Percentiles rank a stretch among this genome's conserved stretches.
Evolutionary conservation across 1,140 invertebrate species (phyloP).

Genomic region (Bombyx mandarina): DNA sequence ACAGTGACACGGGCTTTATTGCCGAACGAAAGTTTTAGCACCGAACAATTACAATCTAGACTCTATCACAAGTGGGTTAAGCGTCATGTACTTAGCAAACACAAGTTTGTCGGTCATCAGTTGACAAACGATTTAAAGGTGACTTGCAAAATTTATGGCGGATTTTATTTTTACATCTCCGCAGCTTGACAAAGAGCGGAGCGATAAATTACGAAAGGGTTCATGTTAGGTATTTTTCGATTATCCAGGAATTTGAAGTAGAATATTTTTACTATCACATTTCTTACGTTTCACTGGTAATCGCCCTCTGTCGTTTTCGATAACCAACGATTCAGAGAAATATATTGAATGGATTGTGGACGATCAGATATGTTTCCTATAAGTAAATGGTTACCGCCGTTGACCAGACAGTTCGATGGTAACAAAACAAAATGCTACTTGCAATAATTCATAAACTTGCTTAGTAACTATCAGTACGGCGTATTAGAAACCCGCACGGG

Average conservation of each 20-base stretch:
- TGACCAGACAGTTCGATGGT: too few species aligned
- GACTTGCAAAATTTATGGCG: conserved; percentile 49
- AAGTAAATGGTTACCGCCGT: too few species aligned
- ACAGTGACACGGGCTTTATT: conserved; percentile 20
- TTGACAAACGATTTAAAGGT: conserved; percentile 50
- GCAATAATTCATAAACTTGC: too few species aligned
- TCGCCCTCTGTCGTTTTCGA: too few species aligned
- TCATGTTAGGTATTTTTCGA: conserved; percentile 45
- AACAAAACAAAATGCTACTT: too few species aligned
- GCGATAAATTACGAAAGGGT: conserved; percentile 48
- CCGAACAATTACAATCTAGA: conserved; percentile 3
- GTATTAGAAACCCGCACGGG: too few species aligned
- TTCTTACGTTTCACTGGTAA: too few species aligned
- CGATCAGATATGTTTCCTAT: too few species aligned
- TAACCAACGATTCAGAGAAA: too few species aligned
- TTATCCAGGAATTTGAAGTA: conserved; percentile 22
- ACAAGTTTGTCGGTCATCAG: conserved; percentile 21
- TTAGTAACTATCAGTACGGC: too few species aligned
- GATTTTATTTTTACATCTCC: conserved; percentile 48
- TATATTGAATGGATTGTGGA: too few species aligned
- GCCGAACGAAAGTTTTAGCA: conserved; percentile 1
- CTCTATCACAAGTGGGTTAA: conserved; percentile 11
- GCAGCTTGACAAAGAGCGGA: conserved; percentile 35
- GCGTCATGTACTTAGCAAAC: conserved; percentile 1
- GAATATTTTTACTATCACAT: too few species aligned